These are phyloP conservation scores for Dryobota labecula DNA, from an alignment of 2,888 invertebrate genomes.

Conservation along the genomic window DNA sequence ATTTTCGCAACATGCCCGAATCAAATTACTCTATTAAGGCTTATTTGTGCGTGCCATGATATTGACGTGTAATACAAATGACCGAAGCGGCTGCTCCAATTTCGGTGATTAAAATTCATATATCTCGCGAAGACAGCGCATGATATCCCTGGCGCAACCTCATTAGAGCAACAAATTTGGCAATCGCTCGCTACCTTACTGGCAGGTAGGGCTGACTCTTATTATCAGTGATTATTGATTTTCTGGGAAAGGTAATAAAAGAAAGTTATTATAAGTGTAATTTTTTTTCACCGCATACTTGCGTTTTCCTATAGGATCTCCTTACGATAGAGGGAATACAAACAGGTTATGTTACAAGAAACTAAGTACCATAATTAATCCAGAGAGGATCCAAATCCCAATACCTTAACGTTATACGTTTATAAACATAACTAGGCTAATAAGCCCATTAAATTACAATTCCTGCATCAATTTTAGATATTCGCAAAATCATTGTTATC, in stretches of 20 bases:
- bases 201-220: conserved; percentile 26
- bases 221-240: conserved; percentile 17
- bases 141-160: conserved; percentile 58
- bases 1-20: not conserved
- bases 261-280: too few species aligned
- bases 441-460: conserved; percentile 4
- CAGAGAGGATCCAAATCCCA: too few species aligned
- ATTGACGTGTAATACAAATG: conserved; percentile 42
- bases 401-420: not conserved
- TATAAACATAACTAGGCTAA: not conserved
- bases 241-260: conserved; percentile 1
- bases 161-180: conserved; percentile 70
- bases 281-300: not conserved
- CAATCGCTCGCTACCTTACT: conserved; percentile 61
- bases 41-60: conserved; percentile 19
- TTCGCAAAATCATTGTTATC: conserved; percentile 3
- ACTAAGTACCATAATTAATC: not conserved
- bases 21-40: conserved; percentile 17
- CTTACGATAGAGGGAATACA: not conserved
- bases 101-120: conserved; percentile 58
- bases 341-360: not conserved
- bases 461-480: not conserved
- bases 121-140: conserved; percentile 30
- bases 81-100: conserved; percentile 21
- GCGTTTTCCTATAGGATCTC: too few species aligned